Base-by-base conservation (phyloP, 2,113 vertebrate species). In the Xyliphius kryptos region DNA sequence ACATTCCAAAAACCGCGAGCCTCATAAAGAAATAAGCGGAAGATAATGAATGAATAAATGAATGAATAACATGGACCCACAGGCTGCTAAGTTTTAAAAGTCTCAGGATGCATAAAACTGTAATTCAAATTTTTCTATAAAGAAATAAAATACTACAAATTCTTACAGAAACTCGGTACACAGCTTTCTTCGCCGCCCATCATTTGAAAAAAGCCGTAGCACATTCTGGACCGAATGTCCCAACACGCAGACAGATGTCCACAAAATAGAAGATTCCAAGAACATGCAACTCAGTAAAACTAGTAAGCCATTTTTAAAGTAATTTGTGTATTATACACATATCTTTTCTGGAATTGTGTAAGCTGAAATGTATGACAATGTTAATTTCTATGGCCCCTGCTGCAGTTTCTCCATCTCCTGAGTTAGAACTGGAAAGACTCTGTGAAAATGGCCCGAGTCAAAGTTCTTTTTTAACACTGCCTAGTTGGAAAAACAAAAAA, bases 101-200 rank as follows among this genome's bases (percentile, higher is more conserved):
- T 26, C 22, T 26, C 22, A 26, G 3, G 26, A 3, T 32, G 26
- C 26, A 32, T 32, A 32, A 32, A 32, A 32, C 26, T 32, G 26
- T 6, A 32, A 32, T 32, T 32, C 1, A 32, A 5, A 32, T 32
- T 32, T 32, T 32, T 6, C 26, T 32, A 32, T 32, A 5, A 32
- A 32, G 26, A 32, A 32, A 1, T 32, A 32, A 32, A 32, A 32
- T 32, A 32, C 26, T 5, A 6, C 26, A 32, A 6, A n/a, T 6
- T 20, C n/a, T 57, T 56, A 60, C 79, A 97, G 95, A 78, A 97
- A 97, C 77, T 92, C 91, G 0, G 80, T 95, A 72, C 82, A 85
- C 78, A 91, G 76, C 65, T 85, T 97, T 19, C 85, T 79, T 66
- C 88, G 79, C 66, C 88, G 83, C 48, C 85, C 88, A 2, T 77